Evolutionary conservation across 2,888 invertebrate species (phyloP), one percentile per base, ranked within the genome.

Genomic region (Caenorhabditis sp.): DNA sequence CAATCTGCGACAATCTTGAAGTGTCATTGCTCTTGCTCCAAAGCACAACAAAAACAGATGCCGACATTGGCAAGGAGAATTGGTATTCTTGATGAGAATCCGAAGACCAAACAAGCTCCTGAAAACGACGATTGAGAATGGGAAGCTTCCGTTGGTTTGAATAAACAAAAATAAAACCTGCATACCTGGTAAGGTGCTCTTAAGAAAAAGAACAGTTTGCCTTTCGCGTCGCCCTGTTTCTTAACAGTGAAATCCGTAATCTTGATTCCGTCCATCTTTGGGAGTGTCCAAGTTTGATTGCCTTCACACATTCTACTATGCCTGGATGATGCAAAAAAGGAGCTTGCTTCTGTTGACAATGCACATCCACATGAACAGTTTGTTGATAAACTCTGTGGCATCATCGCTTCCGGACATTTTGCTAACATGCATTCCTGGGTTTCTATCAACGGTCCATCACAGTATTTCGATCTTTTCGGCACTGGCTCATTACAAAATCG

Each of bases 291-390:
- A 1, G 85, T 85, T 24, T 85, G 85, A 44, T 85, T 85, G 9
- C 84, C 82, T 56, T 76, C 70, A 37, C 83, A 83, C 44, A 76
- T 55, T 24, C 67, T 61, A 26, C 71, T 80, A 26, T 82, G 60
- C 8, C 81, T 81, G 37, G 84, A 71, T 1, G 84, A 76, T 8
- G 87, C 88, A 50, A 88, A 88, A 65, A 88, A 87, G 18, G 88
- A 82, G 13, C 88, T 87, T 1, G 84, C 68, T 47, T 68, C 70
- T 8, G 53, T 74, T 15, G 80, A 58, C 40, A 88, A 69, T 22
- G 68, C 53, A 80, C 88, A 88, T 20, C 88, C 88, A 51, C 88
- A 88, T 9, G 83, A 83, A 53, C 88, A 88, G 44, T 87, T 86
- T 11, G 84, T 80, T 20, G 84, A 77, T 11, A 77, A 61, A 24